Evolutionary conservation across 1,140 invertebrate genomes (phyloP).

Genomic region (Plectus sambesii): DNA sequence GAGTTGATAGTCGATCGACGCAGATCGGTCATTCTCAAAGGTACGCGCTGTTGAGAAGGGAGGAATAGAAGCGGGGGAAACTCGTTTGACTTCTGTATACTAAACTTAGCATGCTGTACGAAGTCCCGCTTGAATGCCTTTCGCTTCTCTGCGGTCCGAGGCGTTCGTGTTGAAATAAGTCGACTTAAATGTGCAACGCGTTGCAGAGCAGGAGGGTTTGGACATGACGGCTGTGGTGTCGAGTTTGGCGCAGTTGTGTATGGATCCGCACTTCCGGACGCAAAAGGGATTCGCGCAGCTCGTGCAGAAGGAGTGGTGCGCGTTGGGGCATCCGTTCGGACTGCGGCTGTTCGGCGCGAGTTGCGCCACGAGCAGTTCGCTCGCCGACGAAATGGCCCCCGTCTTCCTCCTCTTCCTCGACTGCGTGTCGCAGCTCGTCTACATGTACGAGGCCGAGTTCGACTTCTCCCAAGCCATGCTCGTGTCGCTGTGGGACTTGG

Average conservation of each 20-base stretch:
- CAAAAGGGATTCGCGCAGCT: background rate
- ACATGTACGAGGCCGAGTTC: background rate
- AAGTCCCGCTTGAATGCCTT: no score
- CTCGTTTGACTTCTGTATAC: no score
- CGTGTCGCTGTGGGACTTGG: background rate
- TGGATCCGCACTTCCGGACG: background rate
- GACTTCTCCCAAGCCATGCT: background rate
- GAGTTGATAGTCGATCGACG: no score
- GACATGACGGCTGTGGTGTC: no score
- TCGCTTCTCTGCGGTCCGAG: no score
- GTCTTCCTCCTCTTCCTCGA: background rate
- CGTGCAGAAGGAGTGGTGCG: background rate
- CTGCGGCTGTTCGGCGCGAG: background rate
- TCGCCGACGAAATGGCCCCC: background rate
- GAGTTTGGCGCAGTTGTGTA: background rate
- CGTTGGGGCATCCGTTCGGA: background rate
- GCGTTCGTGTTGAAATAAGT: no score
- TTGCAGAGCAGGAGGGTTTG: no score
- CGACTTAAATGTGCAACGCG: no score
- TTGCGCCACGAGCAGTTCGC: background rate
- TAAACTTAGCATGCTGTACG: no score
- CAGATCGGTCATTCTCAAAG: no score
- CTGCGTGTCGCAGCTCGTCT: background rate
- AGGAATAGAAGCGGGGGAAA: no score
- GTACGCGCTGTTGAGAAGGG: no score